Evolutionary conservation across 2,113 vertebrate genomes (phyloP), one percentile per base, ranked within the genome.

Genomic region (Galeopterus variegatus): DNA sequence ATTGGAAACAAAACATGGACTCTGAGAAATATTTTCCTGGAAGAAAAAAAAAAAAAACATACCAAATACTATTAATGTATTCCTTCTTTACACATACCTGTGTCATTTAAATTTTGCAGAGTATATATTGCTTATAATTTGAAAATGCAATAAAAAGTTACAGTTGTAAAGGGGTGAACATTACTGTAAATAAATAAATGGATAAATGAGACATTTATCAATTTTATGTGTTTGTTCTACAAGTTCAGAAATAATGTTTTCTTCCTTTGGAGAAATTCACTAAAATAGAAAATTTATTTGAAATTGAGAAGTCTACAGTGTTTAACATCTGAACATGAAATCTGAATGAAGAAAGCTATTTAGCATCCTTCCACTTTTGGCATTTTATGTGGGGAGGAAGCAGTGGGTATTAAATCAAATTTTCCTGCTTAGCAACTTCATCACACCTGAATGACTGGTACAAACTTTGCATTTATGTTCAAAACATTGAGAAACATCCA

Each of bases 361-460:
- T 52, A 64, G 73, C 41, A 85, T 54, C 36, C 45, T 97, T 94
- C 4, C 2, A 50, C 41, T 85, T n/a, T 19, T 33, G 54, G 8
- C 36, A 77, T 93, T 90, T 96, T 93, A 60, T 83, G 41, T 77
- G 36, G 23, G 69, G 45, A 88, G 11, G 75, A 92, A 83, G 52
- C 28, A 80, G 41, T 79, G 3, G 21, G 14, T 19, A 90, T 92
- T 94, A 90, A 88, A 89, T 18, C 94, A 70, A 88, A 50, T 52
- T 96, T 94, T 92, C 31, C 33, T 76, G 48, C 50, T 18, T 67
- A 83, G 69, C 5, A 97, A 89, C 65, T 89, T 91, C 82, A 93
- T 72, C 48, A 91, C 15, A 81, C 56, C 26, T 67, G 18, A 82
- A 80, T 45, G 69, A 93, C 58, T 50, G 28, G 5, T 48, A 45